phyloP scores from a whole-genome alignment of 1,140 invertebrate genomes.

The Cotesia chilonis region DNA sequence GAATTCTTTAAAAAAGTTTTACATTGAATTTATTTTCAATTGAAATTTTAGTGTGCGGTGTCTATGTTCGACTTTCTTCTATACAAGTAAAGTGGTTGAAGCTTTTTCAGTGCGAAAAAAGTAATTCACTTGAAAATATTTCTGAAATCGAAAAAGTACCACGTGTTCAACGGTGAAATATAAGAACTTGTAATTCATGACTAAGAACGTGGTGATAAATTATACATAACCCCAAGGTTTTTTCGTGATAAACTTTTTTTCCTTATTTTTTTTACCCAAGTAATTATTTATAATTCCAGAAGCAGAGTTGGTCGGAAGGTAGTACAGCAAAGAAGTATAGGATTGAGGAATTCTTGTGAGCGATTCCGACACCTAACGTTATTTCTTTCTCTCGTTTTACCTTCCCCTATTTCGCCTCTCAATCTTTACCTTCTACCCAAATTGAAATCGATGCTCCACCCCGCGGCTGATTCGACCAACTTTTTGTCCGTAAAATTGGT shows the following conservation, averaged over 20 bases:
- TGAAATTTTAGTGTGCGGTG: neutral
- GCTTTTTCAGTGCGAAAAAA: neutral
- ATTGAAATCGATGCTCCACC: slow-evolving; percentile 43
- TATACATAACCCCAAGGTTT: slow-evolving; percentile 26
- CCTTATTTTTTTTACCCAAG: slow-evolving; percentile 25
- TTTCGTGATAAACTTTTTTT: slow-evolving; percentile 7
- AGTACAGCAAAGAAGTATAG: neutral
- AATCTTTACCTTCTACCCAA: slow-evolving; percentile 36
- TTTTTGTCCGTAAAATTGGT: slow-evolving; percentile 46
- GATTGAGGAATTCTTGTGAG: slow-evolving; percentile 28
- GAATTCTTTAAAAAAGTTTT: slow-evolving; percentile 11
- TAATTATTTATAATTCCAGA: slow-evolving; percentile 39
- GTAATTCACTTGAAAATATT: slow-evolving; percentile 13
- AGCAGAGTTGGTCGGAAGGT: neutral
- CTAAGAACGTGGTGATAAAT: slow-evolving; percentile 19
- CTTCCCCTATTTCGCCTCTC: slow-evolving; percentile 21
- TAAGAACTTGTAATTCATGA: slow-evolving; percentile 29
- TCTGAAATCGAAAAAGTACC: slow-evolving; percentile 8
- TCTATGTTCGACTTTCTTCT: slow-evolving; percentile 5
- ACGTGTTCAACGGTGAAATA: slow-evolving; percentile 8
- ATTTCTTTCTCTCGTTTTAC: slow-evolving; percentile 27
- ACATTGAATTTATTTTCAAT: slow-evolving; percentile 22
- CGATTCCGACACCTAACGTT: slow-evolving; percentile 36
- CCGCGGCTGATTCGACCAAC: slow-evolving; percentile 30
- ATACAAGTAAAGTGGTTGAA: neutral